A percentile compares a stretch with the other conserved stretches of the same genome.
phyloP scores from a whole-genome alignment of 2,888 invertebrate genomes.

The Pardosa pseudoannulata region DNA sequence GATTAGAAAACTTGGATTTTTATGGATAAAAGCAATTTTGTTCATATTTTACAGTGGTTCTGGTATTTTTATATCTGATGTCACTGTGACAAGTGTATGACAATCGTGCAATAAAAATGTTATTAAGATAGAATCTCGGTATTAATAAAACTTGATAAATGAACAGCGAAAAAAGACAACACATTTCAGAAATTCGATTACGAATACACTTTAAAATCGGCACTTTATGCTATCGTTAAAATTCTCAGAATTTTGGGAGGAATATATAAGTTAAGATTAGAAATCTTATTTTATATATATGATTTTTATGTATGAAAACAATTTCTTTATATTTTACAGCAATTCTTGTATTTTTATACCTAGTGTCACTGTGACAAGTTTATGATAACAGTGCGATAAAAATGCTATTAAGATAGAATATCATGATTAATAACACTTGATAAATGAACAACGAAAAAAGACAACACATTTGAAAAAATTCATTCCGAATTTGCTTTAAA shows the following conservation, averaged over 20 bases:
- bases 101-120: constrained; percentile 45
- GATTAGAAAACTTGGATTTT: too few relatives aligned
- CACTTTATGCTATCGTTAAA: too few relatives aligned
- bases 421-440: constrained; percentile 33
- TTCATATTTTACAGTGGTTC: constrained; percentile 23
- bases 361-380: constrained; percentile 24
- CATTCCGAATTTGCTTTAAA: too few relatives aligned
- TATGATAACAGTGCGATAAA: constrained; percentile 53
- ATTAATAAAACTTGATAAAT: constrained; percentile 25
- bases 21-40: too few relatives aligned
- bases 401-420: constrained; percentile 56
- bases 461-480: too few relatives aligned
- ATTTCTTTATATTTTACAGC: constrained; percentile 13
- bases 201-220: too few relatives aligned
- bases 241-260: too few relatives aligned
- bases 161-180: too few relatives aligned
- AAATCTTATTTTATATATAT: too few relatives aligned
- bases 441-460: neutral
- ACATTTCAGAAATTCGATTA: too few relatives aligned
- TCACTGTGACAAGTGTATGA: constrained; percentile 42
- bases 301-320: too few relatives aligned
- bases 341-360: constrained; percentile 34
- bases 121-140: constrained; percentile 58
- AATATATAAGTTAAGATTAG: too few relatives aligned
- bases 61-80: constrained; percentile 33